Conservation (phyloP, 23 tunicate genomes). For the Trididemnum nubilum region DNA sequence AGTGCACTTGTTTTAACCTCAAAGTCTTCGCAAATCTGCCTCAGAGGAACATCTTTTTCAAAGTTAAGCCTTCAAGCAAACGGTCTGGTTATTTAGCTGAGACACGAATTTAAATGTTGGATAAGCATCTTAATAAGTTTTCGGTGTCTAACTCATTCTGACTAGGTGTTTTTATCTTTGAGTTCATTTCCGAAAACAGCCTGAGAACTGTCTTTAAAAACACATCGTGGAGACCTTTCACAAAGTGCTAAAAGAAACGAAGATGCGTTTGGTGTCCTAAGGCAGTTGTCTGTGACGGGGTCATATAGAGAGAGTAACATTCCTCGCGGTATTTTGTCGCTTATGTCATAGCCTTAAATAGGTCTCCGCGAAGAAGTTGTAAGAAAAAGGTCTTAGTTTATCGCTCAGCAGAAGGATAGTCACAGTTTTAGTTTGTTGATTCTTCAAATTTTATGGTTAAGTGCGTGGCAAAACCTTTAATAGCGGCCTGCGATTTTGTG, state of each 20-base stretch:
- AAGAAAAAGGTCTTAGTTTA: conserved; percentile 18
- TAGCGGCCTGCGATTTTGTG: neutral
- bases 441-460: too few species aligned
- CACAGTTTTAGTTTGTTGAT: too few species aligned
- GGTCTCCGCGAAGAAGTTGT: conserved; percentile 9
- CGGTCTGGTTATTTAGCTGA: too few species aligned
- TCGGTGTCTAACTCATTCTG: conserved; percentile 3
- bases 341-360: conserved; percentile 50
- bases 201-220: conserved; percentile 19
- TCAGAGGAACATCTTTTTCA: too few species aligned
- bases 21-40: too few species aligned
- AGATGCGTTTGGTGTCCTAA: neutral
- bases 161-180: conserved; percentile 3
- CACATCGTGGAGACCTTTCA: conserved; percentile 13
- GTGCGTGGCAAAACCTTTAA: neutral
- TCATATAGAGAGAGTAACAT: conserved; percentile 27
- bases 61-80: too few species aligned
- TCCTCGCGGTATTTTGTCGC: conserved; percentile 18
- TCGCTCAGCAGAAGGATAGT: too few species aligned
- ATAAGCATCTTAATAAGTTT: conserved; percentile 4
- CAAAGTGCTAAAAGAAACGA: conserved; percentile 1
- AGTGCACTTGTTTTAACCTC: too few species aligned
- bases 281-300: conserved; percentile 25
- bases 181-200: conserved; percentile 25
- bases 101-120: neutral